A percentile compares a stretch with the other conserved stretches of the same genome.
These are phyloP conservation scores for Chinchilla lanigera DNA, from an alignment of 2,113 vertebrate genomes.

Conservation along the genomic window DNA sequence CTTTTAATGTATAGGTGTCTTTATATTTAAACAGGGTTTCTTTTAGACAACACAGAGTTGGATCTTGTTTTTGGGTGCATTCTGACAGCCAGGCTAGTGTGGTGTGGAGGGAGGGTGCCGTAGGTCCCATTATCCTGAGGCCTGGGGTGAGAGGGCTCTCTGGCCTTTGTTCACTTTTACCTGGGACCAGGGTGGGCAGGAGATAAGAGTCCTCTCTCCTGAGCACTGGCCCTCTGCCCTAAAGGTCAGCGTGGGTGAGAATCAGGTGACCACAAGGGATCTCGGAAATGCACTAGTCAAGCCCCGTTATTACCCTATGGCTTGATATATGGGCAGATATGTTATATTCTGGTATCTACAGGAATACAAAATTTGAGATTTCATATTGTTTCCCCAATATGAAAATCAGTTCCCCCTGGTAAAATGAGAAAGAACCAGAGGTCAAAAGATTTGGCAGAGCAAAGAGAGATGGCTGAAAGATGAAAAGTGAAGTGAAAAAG, in stretches of 20 bases:
- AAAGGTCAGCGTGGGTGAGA: background rate
- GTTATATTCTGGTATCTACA: background rate
- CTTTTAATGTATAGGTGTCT: background rate
- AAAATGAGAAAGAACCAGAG: background rate
- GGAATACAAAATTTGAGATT: background rate
- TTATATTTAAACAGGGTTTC: background rate
- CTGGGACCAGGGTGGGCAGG: background rate
- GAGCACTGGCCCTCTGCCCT: background rate
- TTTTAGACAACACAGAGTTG: background rate
- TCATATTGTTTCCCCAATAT: too few relatives aligned
- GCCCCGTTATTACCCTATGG: background rate
- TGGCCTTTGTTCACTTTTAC: conserved; percentile 18
- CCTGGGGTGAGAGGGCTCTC: background rate
- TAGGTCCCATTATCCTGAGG: background rate
- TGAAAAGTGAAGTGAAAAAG: background rate
- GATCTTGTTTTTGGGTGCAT: background rate
- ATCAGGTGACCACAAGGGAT: background rate
- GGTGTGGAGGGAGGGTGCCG: too few relatives aligned
- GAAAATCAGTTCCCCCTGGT: too few relatives aligned
- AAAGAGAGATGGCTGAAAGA: background rate
- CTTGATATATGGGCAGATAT: background rate
- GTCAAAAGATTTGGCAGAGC: background rate
- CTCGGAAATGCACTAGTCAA: background rate
- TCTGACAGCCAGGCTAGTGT: background rate
- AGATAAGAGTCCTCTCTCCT: background rate